These are phyloP conservation scores for Sminthurides aquaticus DNA, from an alignment of 2,888 invertebrate genomes.

Conservation along the genomic window DNA sequence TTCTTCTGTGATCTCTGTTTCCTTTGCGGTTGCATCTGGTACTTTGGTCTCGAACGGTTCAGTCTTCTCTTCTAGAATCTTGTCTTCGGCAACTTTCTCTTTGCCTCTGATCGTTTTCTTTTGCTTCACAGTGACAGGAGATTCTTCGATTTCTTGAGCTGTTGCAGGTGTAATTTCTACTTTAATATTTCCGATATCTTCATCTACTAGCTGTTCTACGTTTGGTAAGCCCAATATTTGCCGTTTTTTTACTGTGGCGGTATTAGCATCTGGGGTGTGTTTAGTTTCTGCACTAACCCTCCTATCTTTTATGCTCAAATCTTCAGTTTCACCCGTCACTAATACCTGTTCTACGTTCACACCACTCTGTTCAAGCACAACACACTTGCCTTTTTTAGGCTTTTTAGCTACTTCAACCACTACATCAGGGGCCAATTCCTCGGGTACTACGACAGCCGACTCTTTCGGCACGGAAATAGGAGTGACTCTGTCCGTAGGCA, in stretches of 20 bases:
- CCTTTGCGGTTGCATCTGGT: slow-evolving; percentile 4
- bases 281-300: slow-evolving; percentile 6
- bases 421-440: slow-evolving; percentile 7
- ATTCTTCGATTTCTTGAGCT: slow-evolving; percentile 7
- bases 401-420: background rate
- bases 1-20: slow-evolving; percentile 16
- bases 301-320: slow-evolving; percentile 6
- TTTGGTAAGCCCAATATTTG: slow-evolving; percentile 1
- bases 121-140: slow-evolving; percentile 4
- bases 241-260: background rate
- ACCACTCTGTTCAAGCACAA: slow-evolving; percentile 8
- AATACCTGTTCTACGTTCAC: slow-evolving; percentile 10
- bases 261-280: background rate
- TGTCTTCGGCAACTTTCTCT: slow-evolving; percentile 17
- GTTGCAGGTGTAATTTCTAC: background rate
- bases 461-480: slow-evolving; percentile 5
- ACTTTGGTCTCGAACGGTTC: slow-evolving; percentile 1
- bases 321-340: slow-evolving; percentile 11
- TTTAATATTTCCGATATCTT: slow-evolving; percentile 1
- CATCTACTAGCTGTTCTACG: slow-evolving; percentile 11
- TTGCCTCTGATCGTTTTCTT: slow-evolving; percentile 20
- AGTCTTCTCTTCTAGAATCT: slow-evolving; percentile 17
- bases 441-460: background rate
- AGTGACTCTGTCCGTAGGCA: background rate
- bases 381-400: slow-evolving; percentile 13